phyloP scores from a whole-genome alignment of 2,113 vertebrate genomes.

The Irena cyanogastra region DNA sequence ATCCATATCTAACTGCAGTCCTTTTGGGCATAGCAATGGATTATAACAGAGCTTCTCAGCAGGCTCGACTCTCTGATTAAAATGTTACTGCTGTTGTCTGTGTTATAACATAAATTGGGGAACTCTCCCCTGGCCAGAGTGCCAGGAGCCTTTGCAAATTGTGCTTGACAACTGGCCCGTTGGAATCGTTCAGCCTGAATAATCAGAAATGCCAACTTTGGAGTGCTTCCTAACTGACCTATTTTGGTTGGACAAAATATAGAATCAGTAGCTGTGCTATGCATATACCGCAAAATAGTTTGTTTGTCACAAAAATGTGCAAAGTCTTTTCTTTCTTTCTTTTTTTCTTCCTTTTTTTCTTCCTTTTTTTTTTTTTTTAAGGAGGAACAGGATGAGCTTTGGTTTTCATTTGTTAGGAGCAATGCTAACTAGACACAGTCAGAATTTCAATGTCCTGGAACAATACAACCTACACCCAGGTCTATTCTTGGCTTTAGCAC shows the following conservation, averaged over 20 bases:
- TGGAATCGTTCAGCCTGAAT: neutral
- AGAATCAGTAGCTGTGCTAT: neutral
- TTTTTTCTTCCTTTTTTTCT: neutral
- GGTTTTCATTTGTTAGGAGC: neutral
- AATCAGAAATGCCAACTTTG: neutral
- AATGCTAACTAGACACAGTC: neutral
- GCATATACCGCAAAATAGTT: neutral
- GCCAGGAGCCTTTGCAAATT: slow-evolving; percentile 7
- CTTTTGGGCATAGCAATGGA: neutral
- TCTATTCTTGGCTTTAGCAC: neutral
- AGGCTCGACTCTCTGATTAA: neutral
- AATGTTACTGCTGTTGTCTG: slow-evolving; percentile 27
- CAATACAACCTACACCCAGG: neutral
- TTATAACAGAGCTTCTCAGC: neutral
- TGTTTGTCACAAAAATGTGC: neutral
- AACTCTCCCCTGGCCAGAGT: neutral
- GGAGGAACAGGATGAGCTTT: neutral
- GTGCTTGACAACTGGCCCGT: neutral
- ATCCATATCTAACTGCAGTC: neutral
- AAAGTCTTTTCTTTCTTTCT: neutral
- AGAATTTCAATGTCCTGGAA: neutral
- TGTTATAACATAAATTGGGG: neutral
- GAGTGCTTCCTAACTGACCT: neutral
- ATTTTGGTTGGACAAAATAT: neutral
- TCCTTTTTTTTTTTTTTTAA: neutral